phyloP scores from a whole-genome alignment of 1,140 invertebrate species.

The Ganaspis sp. region DNA sequence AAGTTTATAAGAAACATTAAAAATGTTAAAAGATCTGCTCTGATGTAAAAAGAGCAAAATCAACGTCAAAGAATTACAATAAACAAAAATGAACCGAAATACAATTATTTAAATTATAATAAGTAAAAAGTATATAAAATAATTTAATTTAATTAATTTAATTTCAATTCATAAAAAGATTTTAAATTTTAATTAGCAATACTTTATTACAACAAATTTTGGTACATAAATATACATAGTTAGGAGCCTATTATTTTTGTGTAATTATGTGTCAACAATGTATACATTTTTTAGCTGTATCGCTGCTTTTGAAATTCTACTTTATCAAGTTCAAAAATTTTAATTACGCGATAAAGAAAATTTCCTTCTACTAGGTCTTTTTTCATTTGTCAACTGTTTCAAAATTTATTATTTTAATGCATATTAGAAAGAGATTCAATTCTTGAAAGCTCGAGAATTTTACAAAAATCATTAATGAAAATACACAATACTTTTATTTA shows the following conservation, averaged over 20 bases:
- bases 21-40: no score
- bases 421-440: not conserved
- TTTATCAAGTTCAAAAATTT: constrained; percentile 23
- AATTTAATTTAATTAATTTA: no score
- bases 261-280: constrained; percentile 48
- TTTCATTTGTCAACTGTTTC: constrained; percentile 26
- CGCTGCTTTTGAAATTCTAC: constrained; percentile 32
- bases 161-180: no score
- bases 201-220: constrained; percentile 72
- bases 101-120: no score
- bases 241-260: constrained; percentile 56
- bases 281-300: constrained; percentile 41
- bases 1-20: no score
- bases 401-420: not conserved
- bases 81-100: no score
- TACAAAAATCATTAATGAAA: constrained; percentile 18
- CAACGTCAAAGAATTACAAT: no score
- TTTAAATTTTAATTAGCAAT: constrained; percentile 59
- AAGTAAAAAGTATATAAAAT: no score
- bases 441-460: constrained; percentile 3
- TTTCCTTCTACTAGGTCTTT: constrained; percentile 30
- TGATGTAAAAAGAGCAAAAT: no score
- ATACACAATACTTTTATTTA: not conserved
- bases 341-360: constrained; percentile 33
- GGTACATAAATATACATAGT: constrained; percentile 74